Percentiles rank a stretch among this genome's conserved stretches.
Conservation (phyloP, 2,797 vertebrate genomes). For the Xenopus petersii region DNA sequence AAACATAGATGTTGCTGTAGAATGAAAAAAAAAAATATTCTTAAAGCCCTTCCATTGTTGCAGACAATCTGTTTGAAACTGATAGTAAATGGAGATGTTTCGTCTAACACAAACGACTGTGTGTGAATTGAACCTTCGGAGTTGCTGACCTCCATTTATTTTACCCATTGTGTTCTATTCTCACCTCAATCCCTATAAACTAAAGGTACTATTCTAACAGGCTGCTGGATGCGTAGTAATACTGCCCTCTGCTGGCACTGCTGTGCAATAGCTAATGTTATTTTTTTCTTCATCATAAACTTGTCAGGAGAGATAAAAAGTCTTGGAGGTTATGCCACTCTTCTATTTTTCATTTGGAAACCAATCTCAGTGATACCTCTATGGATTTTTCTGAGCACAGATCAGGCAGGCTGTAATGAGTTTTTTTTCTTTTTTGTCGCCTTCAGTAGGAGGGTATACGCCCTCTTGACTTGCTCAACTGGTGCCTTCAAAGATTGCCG, state of each 20-base stretch:
- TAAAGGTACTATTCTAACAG: conserved; percentile 23
- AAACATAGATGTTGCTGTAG: conserved; percentile 1
- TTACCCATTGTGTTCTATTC: conserved; percentile 32
- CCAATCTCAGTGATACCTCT: conserved; percentile 57
- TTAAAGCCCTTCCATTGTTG: conserved; percentile 21
- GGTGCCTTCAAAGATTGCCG: conserved; percentile 52
- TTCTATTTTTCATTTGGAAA: conserved; percentile 57
- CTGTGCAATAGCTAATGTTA: not conserved
- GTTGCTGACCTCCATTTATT: conserved; percentile 43
- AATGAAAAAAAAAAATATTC: not conserved
- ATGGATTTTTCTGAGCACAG: conserved; percentile 47
- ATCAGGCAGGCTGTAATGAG: conserved; percentile 54
- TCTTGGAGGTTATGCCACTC: conserved; percentile 44
- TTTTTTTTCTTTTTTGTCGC: conserved; percentile 14
- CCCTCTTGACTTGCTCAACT: conserved; percentile 41
- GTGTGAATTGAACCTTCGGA: not conserved
- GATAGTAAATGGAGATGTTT: conserved; percentile 53
- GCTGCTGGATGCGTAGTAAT: conserved; percentile 21
- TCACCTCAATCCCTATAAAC: conserved; percentile 28
- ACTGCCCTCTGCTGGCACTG: conserved; percentile 64
- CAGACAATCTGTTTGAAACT: conserved; percentile 51
- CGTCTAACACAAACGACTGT: conserved; percentile 36
- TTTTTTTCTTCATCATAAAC: not conserved
- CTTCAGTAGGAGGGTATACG: conserved; percentile 45
- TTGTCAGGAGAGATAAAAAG: conserved; percentile 50